Evolutionary conservation across 2,888 invertebrate genomes (phyloP), one percentile per base, ranked within the genome.

Genomic region (Drosophila kokeensis): DNA sequence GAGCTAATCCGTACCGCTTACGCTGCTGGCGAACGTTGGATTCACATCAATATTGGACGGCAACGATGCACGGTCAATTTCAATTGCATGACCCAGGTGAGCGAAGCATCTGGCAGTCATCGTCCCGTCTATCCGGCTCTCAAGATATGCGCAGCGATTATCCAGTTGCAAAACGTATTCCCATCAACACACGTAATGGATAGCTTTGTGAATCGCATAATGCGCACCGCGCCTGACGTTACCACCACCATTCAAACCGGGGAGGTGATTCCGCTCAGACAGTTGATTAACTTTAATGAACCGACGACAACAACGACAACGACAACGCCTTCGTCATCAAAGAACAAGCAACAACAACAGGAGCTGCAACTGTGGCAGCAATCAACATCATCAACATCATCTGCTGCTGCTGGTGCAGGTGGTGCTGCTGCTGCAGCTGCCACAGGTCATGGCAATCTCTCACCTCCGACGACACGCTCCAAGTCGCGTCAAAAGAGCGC

Each of bases 61-160:
- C 94, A 97, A 79, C 94, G 96, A 42, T 97, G 97, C 90, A 95
- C 96, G 0, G 96, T 97, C 5, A 96, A 96, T 64, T 97, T 97
- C 88, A 95, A 95, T 38, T 95, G 95, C 64, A 97, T 97, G 97
- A 95, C 96, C 0, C 97, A 97, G 94, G 95, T 96, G 71, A 97
- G 97, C 92, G 97, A 97, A 90, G 97, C 97, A 81, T 97, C 96
- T 32, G 96, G 96, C n/a, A 97, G 96, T 83, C 94, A 96, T 82
- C 94, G 97, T 58, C 97, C 97, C 0, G 96, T 97, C 29, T 96
- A 96, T 82, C 95, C 97, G 92, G 95, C 94, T 0, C 92, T 95
- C 4, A 93, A 94, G 73, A 93, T 91, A 0, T 91, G 89, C 38
- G 92, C 91, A 53, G 74, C 83, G 10, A 81, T 88, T 36, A 77